These are phyloP conservation scores for Columbina picui DNA, from an alignment of 2,113 vertebrate species.

Conservation along the genomic window DNA sequence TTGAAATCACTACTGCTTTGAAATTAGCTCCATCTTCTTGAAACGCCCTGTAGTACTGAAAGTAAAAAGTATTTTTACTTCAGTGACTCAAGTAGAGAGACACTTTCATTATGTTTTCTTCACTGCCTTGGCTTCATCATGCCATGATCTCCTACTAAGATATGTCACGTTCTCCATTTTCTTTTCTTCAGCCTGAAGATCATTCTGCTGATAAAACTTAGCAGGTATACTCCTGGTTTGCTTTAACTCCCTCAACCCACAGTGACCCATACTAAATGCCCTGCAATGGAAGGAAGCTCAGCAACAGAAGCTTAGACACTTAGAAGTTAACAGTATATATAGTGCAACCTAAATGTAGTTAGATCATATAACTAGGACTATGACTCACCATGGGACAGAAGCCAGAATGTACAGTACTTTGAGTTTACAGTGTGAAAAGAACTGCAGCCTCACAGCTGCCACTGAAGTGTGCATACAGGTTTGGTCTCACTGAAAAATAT, in stretches of 20 bases:
- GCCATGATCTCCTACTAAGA: not conserved
- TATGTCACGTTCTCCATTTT: not conserved
- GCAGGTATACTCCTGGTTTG: not conserved
- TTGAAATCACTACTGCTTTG: too few relatives aligned
- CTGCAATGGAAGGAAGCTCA: not conserved
- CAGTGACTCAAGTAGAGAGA: not conserved
- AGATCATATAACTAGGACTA: not conserved
- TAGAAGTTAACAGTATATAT: not conserved
- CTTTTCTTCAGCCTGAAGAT: not conserved
- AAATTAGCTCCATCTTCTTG: too few relatives aligned
- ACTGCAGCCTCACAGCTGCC: not conserved
- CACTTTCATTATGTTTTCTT: not conserved
- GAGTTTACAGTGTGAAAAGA: not conserved
- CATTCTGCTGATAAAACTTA: not conserved
- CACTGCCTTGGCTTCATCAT: not conserved
- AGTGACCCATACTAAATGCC: too few relatives aligned
- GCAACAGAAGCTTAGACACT: not conserved
- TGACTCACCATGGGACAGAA: accelerated
- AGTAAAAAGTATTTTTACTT: not conserved
- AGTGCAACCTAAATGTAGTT: not conserved
- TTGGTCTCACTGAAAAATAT: not conserved
- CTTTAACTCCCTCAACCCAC: not conserved
- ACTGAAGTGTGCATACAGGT: not conserved
- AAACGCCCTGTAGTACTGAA: not conserved
- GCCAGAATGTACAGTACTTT: not conserved